These are phyloP conservation scores for Agrochola circellaris DNA, from an alignment of 2,888 invertebrate genomes.

Conservation along the genomic window DNA sequence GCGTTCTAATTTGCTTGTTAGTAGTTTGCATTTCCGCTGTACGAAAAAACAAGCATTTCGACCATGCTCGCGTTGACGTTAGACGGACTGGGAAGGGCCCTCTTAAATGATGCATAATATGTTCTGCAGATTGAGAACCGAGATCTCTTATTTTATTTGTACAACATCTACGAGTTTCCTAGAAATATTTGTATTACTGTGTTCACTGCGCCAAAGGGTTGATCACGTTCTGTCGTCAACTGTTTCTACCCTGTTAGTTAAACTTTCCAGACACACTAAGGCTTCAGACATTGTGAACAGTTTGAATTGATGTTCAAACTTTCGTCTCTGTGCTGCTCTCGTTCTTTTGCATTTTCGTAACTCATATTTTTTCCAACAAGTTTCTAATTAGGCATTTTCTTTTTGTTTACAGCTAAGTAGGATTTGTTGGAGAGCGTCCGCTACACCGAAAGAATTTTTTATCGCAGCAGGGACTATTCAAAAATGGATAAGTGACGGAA, in stretches of 20 bases:
- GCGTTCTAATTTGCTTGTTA: too few species aligned
- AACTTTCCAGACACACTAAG: conserved; percentile 10
- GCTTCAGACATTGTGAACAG: background rate
- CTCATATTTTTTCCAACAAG: background rate
- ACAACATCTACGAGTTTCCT: too few species aligned
- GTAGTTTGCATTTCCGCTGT: too few species aligned
- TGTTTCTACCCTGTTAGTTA: conserved; percentile 4
- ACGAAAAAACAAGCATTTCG: too few species aligned
- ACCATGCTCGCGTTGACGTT: too few species aligned
- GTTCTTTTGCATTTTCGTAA: background rate
- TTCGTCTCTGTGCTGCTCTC: background rate
- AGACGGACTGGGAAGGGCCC: too few species aligned
- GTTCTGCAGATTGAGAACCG: background rate
- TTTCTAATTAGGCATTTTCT: conserved; percentile 52
- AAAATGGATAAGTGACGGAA: conserved; percentile 87
- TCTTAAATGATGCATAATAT: too few species aligned
- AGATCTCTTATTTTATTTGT: background rate
- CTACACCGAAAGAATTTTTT: conserved; percentile 89
- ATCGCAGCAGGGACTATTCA: conserved; percentile 88
- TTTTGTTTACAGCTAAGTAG: conserved; percentile 87
- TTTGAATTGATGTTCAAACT: conserved; percentile 13
- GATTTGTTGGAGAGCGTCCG: conserved; percentile 75
- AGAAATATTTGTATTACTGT: too few species aligned
- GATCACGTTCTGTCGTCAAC: conserved; percentile 9
- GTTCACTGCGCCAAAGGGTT: background rate